Base-by-base conservation (phyloP, 2,888 invertebrate genomes). In the Epiblema foenella region DNA sequence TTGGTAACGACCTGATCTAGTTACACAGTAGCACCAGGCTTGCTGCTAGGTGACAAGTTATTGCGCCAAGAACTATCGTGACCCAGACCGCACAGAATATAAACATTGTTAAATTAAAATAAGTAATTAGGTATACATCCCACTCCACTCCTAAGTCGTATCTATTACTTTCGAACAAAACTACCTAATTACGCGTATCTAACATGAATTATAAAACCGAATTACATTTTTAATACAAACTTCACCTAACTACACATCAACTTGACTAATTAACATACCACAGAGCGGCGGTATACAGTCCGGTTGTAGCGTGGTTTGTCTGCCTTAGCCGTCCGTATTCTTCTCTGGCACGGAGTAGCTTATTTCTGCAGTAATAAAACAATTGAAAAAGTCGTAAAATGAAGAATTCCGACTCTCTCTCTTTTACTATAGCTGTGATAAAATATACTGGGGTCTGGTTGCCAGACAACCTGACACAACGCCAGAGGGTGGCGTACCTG, bases 401-500 rank as follows among this genome's bases (percentile, higher is more conserved):
- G 72, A 75, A 73, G 37, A 73, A 74, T 37, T 77, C 77, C 1
- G 56, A 68, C 3, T 75, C 75, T 49, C 65, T 77, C 2, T 10
- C 56, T 0, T 57, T 71, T 1, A 68, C 72, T 24, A 76, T 77
- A 63, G 52, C 66, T 29, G 42, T 77, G 2, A 70, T 77, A 72
- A 71, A 70, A 52, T 68, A n/a, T 17, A 68, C 69, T 37, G 77
- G 77, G 15, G 68, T 76, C 17, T 76, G 76, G 76, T 29, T 52
- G 15, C 72, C 75, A 0, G 69, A 74, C 8, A 8, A 49, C n/a
- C 58, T 71, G 18, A 15, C 51, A 11, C 12, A 54, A n/a, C 68
- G 56, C 0, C 20, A 24, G 52, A 58, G 64, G 8, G 18, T 66
- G 15, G 63, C 58, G 20, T 76, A 75, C 56, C 65, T 56, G 12